Base-by-base conservation (phyloP, 1,140 invertebrate species). In the Zaprionus capensis region DNA sequence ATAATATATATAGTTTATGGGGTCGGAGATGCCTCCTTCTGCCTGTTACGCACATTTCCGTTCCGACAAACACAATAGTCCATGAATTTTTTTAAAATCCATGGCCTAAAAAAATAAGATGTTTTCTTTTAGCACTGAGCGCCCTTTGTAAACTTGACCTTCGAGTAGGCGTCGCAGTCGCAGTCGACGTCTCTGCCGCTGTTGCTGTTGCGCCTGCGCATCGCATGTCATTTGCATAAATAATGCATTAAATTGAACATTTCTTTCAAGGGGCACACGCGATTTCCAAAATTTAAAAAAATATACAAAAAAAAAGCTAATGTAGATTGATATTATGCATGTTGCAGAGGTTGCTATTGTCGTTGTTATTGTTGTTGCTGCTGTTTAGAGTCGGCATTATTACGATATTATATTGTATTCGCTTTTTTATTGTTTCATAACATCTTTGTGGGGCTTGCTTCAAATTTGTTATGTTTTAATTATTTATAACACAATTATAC, bases 391-490 rank as follows among this genome's bases (percentile, higher is more conserved):
- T 63, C 62, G 65, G 63, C 49, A 76, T 82, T 78, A 77, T 80
- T 79, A 77, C 62, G 65, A 85, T 84, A 85, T 83, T 75, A 72
- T 67, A 72, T 28, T 28, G 46, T 71, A 81, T 84, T 80, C 86
- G 81, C 65, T 62, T 68, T 71, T 81, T 81, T 88, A 85, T 88
- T 88, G 85, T 88, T 88, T 88, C 85, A 88, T 88, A 88, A 88
- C 81, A 81, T 69, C 41, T 68, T 66, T 73, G 69, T 73, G 69
- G 66, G 41, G 55, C 62, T 61, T 74, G 66, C 58, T 70, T 55
- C 44, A 64, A 62, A 74, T 75, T 71, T 64, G 75, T 79, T 90
- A 81, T 79, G 85, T 73, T 73, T 81, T 62, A 81, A 90, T 88
- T 80, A 81, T 65, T 72, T 87, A 74, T 71, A 63, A 86, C 82